These are phyloP conservation scores for Mizuhopecten yessoensis DNA, from an alignment of 1,140 invertebrate genomes.

Conservation along the genomic window DNA sequence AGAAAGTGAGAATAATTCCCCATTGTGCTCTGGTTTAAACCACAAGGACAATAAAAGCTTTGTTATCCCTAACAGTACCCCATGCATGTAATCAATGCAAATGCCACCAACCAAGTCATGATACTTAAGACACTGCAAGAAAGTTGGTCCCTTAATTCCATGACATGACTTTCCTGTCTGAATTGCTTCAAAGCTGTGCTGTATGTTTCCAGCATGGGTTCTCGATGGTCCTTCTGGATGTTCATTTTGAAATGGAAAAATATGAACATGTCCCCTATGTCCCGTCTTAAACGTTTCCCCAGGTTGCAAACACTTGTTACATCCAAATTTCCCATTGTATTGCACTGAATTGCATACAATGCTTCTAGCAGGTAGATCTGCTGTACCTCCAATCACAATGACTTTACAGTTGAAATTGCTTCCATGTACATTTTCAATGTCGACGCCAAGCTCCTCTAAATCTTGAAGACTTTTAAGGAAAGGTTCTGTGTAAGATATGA, in stretches of 20 bases:
- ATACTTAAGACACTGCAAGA: slow-evolving; percentile 44
- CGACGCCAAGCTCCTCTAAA: neutral
- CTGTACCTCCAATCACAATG: neutral
- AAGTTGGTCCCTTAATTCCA: slow-evolving; percentile 63
- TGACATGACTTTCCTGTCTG: neutral
- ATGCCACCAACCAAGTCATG: slow-evolving; percentile 45
- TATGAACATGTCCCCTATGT: slow-evolving; percentile 40
- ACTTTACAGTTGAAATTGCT: neutral
- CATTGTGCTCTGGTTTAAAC: slow-evolving; percentile 36
- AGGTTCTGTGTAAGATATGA: slow-evolving; percentile 44
- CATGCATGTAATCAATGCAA: slow-evolving; percentile 66
- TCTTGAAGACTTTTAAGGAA: slow-evolving; percentile 13
- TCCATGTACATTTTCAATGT: neutral
- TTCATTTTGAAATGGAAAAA: slow-evolving; percentile 49
- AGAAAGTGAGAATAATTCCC: slow-evolving; percentile 51
- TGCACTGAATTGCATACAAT: slow-evolving; percentile 44
- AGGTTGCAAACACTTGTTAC: slow-evolving; percentile 41
- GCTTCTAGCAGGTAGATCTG: slow-evolving; percentile 48
- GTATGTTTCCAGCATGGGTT: neutral
- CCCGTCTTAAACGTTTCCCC: slow-evolving; percentile 31
- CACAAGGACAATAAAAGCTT: slow-evolving; percentile 59
- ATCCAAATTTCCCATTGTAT: slow-evolving; percentile 46
- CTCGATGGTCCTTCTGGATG: neutral
- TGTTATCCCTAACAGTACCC: slow-evolving; percentile 59
- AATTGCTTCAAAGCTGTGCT: neutral